Evolutionary conservation across 2,888 invertebrate species (phyloP).

Genomic region (Andrena bicolor): DNA sequence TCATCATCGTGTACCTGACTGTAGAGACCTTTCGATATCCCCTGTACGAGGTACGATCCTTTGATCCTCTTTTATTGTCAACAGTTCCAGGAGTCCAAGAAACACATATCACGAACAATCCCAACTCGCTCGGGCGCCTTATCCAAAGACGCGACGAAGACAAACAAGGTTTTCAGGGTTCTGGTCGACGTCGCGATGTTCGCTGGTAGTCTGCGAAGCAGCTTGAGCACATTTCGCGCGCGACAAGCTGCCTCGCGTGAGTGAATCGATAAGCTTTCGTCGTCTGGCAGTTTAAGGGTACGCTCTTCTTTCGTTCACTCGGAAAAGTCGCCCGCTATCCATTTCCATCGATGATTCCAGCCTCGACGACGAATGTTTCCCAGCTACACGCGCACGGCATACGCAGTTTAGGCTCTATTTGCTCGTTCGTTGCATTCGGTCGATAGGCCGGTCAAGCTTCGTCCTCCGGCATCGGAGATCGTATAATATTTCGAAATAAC

Average conservation of each 20-base stretch:
- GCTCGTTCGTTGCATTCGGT: constrained; percentile 40
- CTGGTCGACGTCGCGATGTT: constrained; percentile 3
- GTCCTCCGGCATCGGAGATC: constrained; percentile 36
- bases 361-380: not conserved
- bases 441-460: constrained; percentile 56
- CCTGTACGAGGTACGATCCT: not conserved
- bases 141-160: not conserved
- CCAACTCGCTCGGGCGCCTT: not conserved
- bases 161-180: constrained; percentile 19
- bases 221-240: constrained; percentile 56
- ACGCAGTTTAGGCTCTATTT: constrained; percentile 34
- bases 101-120: constrained; percentile 3
- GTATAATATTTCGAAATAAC: constrained; percentile 57
- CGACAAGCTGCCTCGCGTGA: constrained; percentile 56
- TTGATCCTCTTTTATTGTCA: not conserved
- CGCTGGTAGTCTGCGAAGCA: constrained; percentile 22
- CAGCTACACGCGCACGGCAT: not conserved
- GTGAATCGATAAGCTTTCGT: constrained; percentile 62
- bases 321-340: constrained; percentile 33
- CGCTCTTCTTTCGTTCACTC: constrained; percentile 9
- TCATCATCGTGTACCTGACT: constrained; percentile 49
- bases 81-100: not conserved
- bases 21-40: not conserved
- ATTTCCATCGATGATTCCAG: constrained; percentile 21
- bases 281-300: constrained; percentile 39